Base-by-base conservation (phyloP, 2,113 vertebrate genomes). In the Hemichromis elongatus region DNA sequence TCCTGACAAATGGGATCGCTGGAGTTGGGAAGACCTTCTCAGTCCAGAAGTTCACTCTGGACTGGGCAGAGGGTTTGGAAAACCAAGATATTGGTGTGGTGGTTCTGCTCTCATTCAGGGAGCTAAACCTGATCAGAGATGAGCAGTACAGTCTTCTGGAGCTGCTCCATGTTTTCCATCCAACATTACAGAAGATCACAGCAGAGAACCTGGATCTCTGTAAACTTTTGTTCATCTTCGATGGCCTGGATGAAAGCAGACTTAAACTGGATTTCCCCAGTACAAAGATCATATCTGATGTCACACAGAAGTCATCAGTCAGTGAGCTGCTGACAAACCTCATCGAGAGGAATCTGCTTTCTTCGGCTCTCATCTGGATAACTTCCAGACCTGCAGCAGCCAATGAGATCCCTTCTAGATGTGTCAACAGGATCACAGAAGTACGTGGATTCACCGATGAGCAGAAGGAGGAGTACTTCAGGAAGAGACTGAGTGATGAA, bases 211-310 rank as follows among this genome's bases (percentile, higher is more conserved):
- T 87, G 1, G 30, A 54, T 19, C 11, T 70, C 52, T 87, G 80
- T 1, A 87, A 83, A 56, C 37, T 9, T 45, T 16, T 87, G 52
- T 79, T 87, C 86, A 87, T 87, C 75, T 83, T 87, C 61, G 84
- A 86, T 9, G 84, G 79, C 35, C 80, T 86, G 26, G 85, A 86
- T 78, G 85, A 87, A 87, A 87, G 81, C 81, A 83, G 86, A 73
- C 63, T 16, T 6, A 35, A 19, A 33, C 9, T 87, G 80, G 81
- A 87, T 80, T 83, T 87, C 16, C 0, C 3, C 21, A 54, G 63
- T 37, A 75, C 1, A 18, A 5, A 83, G 42, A 0, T 1, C 0
- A 28, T 87, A 6, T 77, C 53, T 80, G 81, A 87, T 0, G 6
- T 77, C 54, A 83, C 81, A 45, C 54, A 75, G 63, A 54, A 8